These are phyloP conservation scores for Otolemur garnettii DNA, from an alignment of 2,113 vertebrate genomes.

Conservation along the genomic window DNA sequence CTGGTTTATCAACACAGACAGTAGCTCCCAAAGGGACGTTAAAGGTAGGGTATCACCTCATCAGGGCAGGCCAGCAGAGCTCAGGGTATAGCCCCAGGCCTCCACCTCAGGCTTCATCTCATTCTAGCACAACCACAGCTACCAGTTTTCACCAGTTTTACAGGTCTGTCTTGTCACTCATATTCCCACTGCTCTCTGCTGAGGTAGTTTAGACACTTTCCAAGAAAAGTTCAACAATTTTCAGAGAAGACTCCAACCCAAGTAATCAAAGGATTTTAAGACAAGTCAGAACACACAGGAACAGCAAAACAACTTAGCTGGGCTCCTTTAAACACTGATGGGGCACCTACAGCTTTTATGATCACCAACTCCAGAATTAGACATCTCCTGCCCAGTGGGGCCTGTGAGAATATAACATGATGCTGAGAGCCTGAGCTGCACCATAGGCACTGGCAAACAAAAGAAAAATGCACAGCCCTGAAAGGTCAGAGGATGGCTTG, in stretches of 20 bases:
- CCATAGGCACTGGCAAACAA: not conserved
- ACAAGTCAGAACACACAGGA: not conserved
- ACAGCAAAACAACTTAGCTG: not conserved
- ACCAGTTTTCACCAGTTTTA: not conserved
- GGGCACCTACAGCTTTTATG: not conserved
- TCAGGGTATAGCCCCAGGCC: not conserved
- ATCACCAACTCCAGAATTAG: not conserved
- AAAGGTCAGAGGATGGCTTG: slow-evolving; percentile 2
- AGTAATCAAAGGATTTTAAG: not conserved
- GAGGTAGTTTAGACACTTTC: not conserved
- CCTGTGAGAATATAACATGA: not conserved
- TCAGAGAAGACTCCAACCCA: not conserved
- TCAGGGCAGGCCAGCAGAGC: not conserved
- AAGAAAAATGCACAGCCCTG: not conserved
- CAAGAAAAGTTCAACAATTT: not conserved
- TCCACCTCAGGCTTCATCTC: not conserved
- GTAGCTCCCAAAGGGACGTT: not conserved
- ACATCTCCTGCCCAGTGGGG: not conserved
- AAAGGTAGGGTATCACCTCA: not conserved
- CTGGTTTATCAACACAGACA: not conserved
- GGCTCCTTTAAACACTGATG: not conserved
- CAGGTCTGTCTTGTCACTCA: not conserved
- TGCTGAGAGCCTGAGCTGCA: not conserved
- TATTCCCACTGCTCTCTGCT: not conserved
- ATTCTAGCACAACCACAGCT: not conserved